Base-by-base conservation (phyloP, 2,888 invertebrate species). In the Chromoteleia sp. region DNA sequence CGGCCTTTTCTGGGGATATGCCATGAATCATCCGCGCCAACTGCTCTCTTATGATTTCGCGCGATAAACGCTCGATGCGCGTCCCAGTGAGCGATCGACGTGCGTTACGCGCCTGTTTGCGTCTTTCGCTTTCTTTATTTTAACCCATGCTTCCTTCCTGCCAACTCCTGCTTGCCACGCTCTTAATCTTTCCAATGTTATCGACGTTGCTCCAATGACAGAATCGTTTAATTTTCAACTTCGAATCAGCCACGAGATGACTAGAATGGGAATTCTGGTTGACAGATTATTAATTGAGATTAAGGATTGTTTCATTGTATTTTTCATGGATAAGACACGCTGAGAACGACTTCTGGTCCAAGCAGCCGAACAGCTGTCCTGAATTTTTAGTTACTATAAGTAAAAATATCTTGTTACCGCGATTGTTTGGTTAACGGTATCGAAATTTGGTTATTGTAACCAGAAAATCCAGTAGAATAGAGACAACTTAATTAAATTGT, bases 11-110 rank as follows among this genome's bases (percentile, higher is more conserved):
- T 67, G 59, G 61, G 59, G 54, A 43, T 68, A 67, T 67, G 25
- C 41, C 88, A 89, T 90, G 90, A 90, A 90, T 91, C 89, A 90
- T 88, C 87, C 83, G 86, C 84, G 87, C 90, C 90, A 90, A 89
- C 89, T 89, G 89, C 88, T 88, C 89, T 87, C 87, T 88, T 87
- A 89, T 88, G 88, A 88, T 88, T 86, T 85, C 85, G 84, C 84
- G 87, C 88, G 88, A 90, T 91, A 90, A 91, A 90, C 89, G 87
- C 87, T 88, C 85, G 86, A 87, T 85, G 86, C 87, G 70, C 84
- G 56, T 45, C 75, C 50, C 73, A 30, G 43, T 48, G 85, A 82
- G 83, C 86, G 88, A 88, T 86, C 85, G 87, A 87, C 85, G 86
- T 85, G 86, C 84, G 86, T 87, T 87, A 87, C 87, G 82, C 85